These are phyloP conservation scores for Neuroscelio doddi DNA, from an alignment of 2,888 invertebrate genomes.

Conservation along the genomic window DNA sequence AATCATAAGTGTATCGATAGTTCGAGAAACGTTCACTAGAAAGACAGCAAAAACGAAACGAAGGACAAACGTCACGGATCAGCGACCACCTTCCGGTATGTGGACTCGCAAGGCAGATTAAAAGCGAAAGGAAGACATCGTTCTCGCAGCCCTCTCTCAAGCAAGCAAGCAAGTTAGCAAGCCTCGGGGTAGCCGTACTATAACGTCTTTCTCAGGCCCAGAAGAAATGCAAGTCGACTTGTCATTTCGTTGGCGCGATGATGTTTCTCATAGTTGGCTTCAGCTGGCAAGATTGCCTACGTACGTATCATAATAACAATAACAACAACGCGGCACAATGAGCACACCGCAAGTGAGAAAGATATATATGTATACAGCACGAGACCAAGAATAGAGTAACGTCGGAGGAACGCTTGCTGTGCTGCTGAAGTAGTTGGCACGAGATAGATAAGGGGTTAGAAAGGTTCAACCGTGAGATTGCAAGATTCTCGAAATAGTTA, in stretches of 20 bases:
- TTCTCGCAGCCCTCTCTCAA: constrained; percentile 14
- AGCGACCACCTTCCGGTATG: constrained; percentile 46
- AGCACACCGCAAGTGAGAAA: constrained; percentile 16
- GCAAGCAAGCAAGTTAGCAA: constrained; percentile 26
- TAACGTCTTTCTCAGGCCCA: constrained; percentile 49
- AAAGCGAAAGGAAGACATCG: constrained; percentile 59
- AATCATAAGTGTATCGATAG: neutral
- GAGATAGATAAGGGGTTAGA: constrained; percentile 60
- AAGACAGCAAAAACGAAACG: constrained; percentile 6
- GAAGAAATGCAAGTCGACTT: constrained; percentile 25
- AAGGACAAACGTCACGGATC: constrained; percentile 34
- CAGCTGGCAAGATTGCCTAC: constrained; percentile 31
- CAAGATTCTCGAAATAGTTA: constrained; percentile 64
- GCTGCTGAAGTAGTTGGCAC: constrained; percentile 45
- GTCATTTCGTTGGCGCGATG: constrained; percentile 40
- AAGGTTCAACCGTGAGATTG: constrained; percentile 59
- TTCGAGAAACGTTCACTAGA: neutral
- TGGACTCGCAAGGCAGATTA: constrained; percentile 52
- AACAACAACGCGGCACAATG: constrained; percentile 41
- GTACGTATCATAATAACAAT: constrained; percentile 54
- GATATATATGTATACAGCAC: constrained; percentile 8
- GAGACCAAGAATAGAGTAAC: constrained; percentile 25
- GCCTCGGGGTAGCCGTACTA: constrained; percentile 46
- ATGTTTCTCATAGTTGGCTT: constrained; percentile 53
- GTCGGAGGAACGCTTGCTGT: constrained; percentile 28